Evolutionary conservation across 2,113 vertebrate genomes (phyloP).

Genomic region (Leucopsar rothschildi): DNA sequence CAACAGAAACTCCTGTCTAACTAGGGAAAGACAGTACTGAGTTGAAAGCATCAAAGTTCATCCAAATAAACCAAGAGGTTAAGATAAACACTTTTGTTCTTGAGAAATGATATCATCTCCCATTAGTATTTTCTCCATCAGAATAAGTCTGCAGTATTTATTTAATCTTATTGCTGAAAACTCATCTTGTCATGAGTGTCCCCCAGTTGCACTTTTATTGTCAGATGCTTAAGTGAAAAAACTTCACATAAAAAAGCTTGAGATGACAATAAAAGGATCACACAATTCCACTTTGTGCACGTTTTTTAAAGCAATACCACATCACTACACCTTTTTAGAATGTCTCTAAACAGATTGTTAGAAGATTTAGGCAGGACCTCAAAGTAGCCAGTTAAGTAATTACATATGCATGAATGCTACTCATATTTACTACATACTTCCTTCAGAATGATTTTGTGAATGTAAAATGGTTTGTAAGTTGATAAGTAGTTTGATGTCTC

Average conservation of each 20-base stretch:
- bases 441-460: not conserved
- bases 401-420: not conserved
- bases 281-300: not conserved
- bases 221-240: not conserved
- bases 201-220: not conserved
- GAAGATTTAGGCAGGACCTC: constrained; percentile 9
- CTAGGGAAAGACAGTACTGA: not conserved
- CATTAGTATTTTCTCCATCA: not conserved
- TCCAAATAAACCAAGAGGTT: not conserved
- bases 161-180: not conserved
- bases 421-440: not conserved
- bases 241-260: not conserved
- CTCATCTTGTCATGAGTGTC: not conserved
- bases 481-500: constrained; percentile 27
- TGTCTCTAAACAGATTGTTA: not conserved
- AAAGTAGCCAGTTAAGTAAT: constrained; percentile 12
- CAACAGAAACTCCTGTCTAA: not conserved
- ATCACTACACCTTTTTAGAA: not conserved
- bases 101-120: not conserved
- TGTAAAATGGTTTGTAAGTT: not conserved
- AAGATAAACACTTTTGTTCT: not conserved
- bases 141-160: not conserved
- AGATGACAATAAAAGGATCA: not conserved
- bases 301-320: not conserved
- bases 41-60: not conserved